Evolutionary conservation across 35 echinoderm and acorn worm genomes (phyloP), one percentile per base, ranked within the genome.

Genomic region (Anneissia japonica): DNA sequence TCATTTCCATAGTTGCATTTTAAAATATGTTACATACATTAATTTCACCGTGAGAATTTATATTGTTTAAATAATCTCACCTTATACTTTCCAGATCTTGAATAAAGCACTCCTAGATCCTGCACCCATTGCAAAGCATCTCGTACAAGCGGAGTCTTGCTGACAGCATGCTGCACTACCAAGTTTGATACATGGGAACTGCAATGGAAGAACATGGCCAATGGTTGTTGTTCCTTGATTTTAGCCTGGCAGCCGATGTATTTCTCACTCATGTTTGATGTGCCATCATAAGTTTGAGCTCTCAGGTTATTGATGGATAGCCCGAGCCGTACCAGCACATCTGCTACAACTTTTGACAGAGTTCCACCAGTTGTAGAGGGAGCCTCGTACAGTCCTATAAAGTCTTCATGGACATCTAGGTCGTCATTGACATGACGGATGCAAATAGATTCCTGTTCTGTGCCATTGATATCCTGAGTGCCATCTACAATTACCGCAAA

Each of bases 91-190:
- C 86, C 91, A 31, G 91, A 84, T 31, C 39, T 38, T 35, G 75
- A 40, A 64, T 77, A 89, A 45, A 89, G 77, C 9, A 78, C 84
- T 32, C 87, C 91, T 0, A 89, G 31, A 23, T 85, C 87, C 26
- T 93, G 86, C 5, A 93, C 81, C 11, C 37, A 74, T 39, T 85
- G 37, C 11, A 93, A 12, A 16, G 91, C 87, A 55, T 93, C 87
- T 73, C 87, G 81, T 37, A 93, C 39, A 37, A 79, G 35, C 37
- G 74, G 86, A 3, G 73, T 73, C 23, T n/a, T 31, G 37, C 34
- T 30, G 21, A 92, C 73, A 77, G 85, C 86, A 45, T 92, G 14
- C 6, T 38, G 34, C 41, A 77, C 46, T n/a, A 92, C 38, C 9
- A 92, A 74, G 56, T 85, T 85, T 10, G 83, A 74, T 9, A 85